Base-by-base conservation (phyloP, 1,140 invertebrate genomes). In the Tetranychus cinnabarinus region DNA sequence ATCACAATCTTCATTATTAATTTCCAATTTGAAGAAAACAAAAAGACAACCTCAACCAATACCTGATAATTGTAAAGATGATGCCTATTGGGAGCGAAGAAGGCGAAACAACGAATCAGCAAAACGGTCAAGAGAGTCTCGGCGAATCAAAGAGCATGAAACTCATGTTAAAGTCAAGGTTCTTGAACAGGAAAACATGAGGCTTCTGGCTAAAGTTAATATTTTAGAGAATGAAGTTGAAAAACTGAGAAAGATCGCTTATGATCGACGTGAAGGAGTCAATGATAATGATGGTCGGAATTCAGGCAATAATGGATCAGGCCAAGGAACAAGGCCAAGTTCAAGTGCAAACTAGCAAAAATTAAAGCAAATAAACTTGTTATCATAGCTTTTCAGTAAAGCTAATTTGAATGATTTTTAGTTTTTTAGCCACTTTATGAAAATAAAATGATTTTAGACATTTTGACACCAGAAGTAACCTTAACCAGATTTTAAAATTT, bases 31-130 rank as follows among this genome's bases (percentile, higher is more conserved):
- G n/a, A 58, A 58, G 15, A 58, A 58, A 46, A 1, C 23, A 15
- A 58, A 58, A 46, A 36, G 57, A 1, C n/a, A 31, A 34, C 57
- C 57, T 1, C 57, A 58, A 31, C 57, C 57, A 13, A 58, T 68
- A 34, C 66, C 67, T 4, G 67, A 70, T 13, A 66, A 67, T 12
- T 58, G 68, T 34, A 86, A 86, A 69, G 87, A 91, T 68, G 80
- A 81, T 0, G 81, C 82, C 0, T 96, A 96, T 69, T 83, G 82
- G 75, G 87, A 90, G 68, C 77, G 88, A 61, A 74, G 91, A 10
- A 79, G 83, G 61, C 91, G 91, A 70, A 96, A 97, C 70, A 97
- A 97, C 70, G 86, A 85, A 65, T 91, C 92, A 0, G 92, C 92
- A 1, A 97, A 97, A 71, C 77, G 88, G 60, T 93, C 88, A 1